These are phyloP conservation scores for Phrynocephalus vlangalii DNA, from an alignment of 2,797 vertebrate genomes.

Conservation along the genomic window DNA sequence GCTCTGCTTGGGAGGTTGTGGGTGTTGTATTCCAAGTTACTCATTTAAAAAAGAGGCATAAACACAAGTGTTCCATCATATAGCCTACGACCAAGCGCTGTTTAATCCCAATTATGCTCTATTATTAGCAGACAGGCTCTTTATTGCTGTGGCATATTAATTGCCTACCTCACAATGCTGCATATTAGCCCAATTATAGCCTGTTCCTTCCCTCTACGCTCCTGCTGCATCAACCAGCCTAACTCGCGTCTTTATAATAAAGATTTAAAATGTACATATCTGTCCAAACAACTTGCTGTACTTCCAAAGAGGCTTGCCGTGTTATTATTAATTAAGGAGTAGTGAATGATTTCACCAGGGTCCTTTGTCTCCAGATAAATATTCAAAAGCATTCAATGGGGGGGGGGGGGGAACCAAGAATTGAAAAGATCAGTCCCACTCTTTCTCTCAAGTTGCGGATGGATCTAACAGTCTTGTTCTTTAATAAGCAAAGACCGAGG, in stretches of 20 bases:
- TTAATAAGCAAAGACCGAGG: not conserved
- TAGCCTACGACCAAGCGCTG: slow-evolving; percentile 65
- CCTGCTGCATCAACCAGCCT: not conserved
- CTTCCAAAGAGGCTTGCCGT: not conserved
- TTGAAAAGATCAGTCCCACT: not conserved
- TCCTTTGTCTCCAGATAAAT: not conserved
- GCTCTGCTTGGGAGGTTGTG: slow-evolving; percentile 63
- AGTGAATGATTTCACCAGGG: no score
- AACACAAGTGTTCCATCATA: slow-evolving; percentile 65
- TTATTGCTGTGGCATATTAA: slow-evolving; percentile 80
- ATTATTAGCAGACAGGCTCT: slow-evolving; percentile 76
- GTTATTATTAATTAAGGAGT: not conserved
- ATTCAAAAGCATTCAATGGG: not conserved
- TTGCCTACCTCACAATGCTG: slow-evolving; percentile 72
- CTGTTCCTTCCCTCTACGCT: slow-evolving; percentile 41
- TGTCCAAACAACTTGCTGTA: not conserved
- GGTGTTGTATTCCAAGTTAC: slow-evolving; percentile 69
- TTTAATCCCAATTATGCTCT: slow-evolving; percentile 72
- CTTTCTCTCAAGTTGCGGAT: not conserved
- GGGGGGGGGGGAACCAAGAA: no score
- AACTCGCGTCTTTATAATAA: not conserved
- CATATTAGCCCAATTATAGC: slow-evolving; percentile 80
- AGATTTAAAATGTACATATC: not conserved
- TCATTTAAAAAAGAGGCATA: slow-evolving; percentile 77
- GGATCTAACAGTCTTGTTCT: no score